Base-by-base conservation (phyloP, 2,113 vertebrate species). In the Centropus bengalensis region DNA sequence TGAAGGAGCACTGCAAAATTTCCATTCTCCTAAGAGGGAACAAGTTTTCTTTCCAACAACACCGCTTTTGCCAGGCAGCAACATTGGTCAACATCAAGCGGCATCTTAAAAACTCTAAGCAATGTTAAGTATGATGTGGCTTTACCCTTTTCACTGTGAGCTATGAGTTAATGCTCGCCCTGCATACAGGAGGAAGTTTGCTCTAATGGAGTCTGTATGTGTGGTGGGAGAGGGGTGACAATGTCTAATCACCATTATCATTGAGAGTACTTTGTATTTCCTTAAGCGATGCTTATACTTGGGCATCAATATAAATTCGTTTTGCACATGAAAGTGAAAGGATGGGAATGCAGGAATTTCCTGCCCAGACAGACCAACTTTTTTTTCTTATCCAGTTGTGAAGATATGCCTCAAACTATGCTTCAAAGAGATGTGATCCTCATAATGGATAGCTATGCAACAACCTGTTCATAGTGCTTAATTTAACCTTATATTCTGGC, bases 371-470 rank as follows among this genome's bases (percentile, higher is more conserved):
- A 82, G 51, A 77, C 26, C 14, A 45, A 51, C 8, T 7, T 40
- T 55, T 86, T 75, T 40, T 70, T 38, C 51, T 74, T 88, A 40
- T 21, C 60, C 51, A 80, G 58, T 69, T 67, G 75, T 69, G 59
- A 82, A 77, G 59, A 86, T 84, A 66, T 80, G 51, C 82, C 88
- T 96, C 89, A 92, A 73, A 82, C 42, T 17, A 24, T 19, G n/a
- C 59, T 86, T 89, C 92, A 80, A 54, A 93, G 68, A 74, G 28
- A 4, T 68, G n/a, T 74, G 42, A 91, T 56, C 28, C 88, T 81
- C 16, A 1, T 80, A 82, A 88, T 55, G 73, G 88, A 59, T 60
- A 87, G 78, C 82, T 75, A 40, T 40, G 78, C 78, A 89, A 59
- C 78, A 81, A 71, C 69, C 77, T 92, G 77, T 28, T 85, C 82